Base-by-base conservation (phyloP, 2,888 invertebrate genomes). In the Scaptomyza parva region DNA sequence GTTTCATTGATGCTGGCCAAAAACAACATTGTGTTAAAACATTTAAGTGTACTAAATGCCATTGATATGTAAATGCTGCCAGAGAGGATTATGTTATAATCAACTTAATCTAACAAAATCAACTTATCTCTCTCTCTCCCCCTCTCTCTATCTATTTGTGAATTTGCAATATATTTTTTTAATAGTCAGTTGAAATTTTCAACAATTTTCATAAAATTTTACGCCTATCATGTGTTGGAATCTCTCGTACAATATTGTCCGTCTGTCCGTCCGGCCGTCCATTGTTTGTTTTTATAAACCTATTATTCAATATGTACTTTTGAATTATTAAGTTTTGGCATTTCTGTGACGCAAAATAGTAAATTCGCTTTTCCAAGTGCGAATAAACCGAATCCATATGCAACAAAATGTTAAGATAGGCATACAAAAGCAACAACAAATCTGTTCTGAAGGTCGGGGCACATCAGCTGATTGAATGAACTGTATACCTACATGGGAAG, bases 271-370 rank as follows among this genome's bases (percentile, higher is more conserved):
- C 6, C 28, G 30, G 35, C 20, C 18, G 39, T 5, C 14, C 48
- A 44, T 81, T 82, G 78, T 81, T 81, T 84, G 78, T 84, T 84
- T 84, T 74, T 45, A 78, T 72, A 83, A 84, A 84, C 78, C 70
- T 72, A 78, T 79, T 69, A 54, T 66, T 68, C 72, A 69, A 63
- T 62, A 74, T 61, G 72, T 77, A 70, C 63, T 75, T 77, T 72
- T 78, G 76, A 86, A 73, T 83, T 80, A 83, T 80, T 76, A 63
- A 67, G 70, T 86, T 79, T 70, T 62, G 66, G 66, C 65, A 62
- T 61, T 52, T 59, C 9, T 59, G 86, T 86, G 83, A 84, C 86
- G 83, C 83, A 84, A 72, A 74, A 67, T 85, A 85, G 73, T 86
- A 83, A 85, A 83, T 83, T 84, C 51, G 30, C 51, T 20, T 20